Evolutionary conservation across 2,888 invertebrate genomes (phyloP), one percentile per base, ranked within the genome.

Genomic region (Scaptomyza polygonia): DNA sequence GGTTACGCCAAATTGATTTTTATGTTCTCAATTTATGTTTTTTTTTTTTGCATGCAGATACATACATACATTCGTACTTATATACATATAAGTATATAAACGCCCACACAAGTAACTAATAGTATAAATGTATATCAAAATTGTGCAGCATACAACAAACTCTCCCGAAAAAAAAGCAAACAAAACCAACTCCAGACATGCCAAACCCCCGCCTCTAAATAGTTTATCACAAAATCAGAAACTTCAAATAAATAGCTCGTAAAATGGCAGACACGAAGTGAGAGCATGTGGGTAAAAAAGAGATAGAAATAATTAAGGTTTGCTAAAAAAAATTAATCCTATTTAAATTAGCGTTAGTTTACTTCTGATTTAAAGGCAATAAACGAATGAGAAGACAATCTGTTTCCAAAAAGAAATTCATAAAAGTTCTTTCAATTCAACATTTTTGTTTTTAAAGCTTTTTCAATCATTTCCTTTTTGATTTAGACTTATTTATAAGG

Each of bases 1-100:
- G 88, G 86, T 87, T 74, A 83, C 83, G 84, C 72, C 67, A 84
- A 87, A 84, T 84, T 86, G 88, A 88, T 84, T 84, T 84, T 87
- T 84, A 87, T 84, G 80, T 76, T 67, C 80, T 79, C 88, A 72
- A 87, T 86, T 87, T 84, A 82, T 79, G 72, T 70, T 68, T 84
- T 76, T 77, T 76, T 77, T 49, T 52, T 48, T 54, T 49, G 66
- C 62, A 66, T 69, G 64, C 52, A 67, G 49, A 30, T 48, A 47
- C 32, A 27, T 47, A 25, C 32, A 18, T 39, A 29, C n/a, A n/a
- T n/a, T n/a, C n/a, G n/a, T n/a, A n/a, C n/a, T 34, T 21, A 16
- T 30, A 27, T 32, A 9, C 16, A 14, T 4, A 14, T 8, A 16
- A 5, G 5, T 47, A 5, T 14, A 47, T 3, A 36, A 8, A 51